Conservation (phyloP, 2,888 invertebrate genomes). For the Poecilobothrus nobilitatus region DNA sequence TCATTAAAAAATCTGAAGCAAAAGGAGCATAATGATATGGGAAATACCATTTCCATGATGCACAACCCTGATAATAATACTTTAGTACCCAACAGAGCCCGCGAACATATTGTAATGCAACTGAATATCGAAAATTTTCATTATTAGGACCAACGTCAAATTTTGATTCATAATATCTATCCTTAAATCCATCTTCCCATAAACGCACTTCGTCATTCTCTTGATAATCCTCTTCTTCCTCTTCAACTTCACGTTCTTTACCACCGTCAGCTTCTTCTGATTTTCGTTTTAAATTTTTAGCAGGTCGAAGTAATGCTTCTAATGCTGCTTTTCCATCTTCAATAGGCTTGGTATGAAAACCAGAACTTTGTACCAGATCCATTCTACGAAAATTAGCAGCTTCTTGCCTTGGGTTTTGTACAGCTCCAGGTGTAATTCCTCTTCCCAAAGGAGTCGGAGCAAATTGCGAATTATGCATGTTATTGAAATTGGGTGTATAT, state of each 20-base stretch:
- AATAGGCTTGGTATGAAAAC: conserved; percentile 13
- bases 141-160: conserved; percentile 72
- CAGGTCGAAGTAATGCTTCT: conserved; percentile 48
- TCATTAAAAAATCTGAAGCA: conserved; percentile 95
- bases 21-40: conserved; percentile 99
- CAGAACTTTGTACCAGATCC: conserved; percentile 37
- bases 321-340: conserved; percentile 31
- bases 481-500: conserved; percentile 55
- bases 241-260: conserved; percentile 40
- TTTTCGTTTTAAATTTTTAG: conserved; percentile 46
- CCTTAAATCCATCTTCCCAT: conserved; percentile 97
- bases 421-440: conserved; percentile 45
- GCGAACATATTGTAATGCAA: conserved; percentile 88
- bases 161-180: conserved; percentile 93
- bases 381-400: conserved; percentile 59
- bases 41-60: conserved; percentile 99
- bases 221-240: conserved; percentile 59
- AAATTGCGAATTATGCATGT: conserved; percentile 67
- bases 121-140: conserved; percentile 78
- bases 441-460: conserved; percentile 60
- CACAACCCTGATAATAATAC: conserved; percentile 99
- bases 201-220: conserved; percentile 81
- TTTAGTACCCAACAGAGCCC: conserved; percentile 97
- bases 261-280: conserved; percentile 31
- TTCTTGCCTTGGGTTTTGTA: conserved; percentile 66